Conservation (phyloP, 1,140 invertebrate species). For the Sycophila sp. region DNA sequence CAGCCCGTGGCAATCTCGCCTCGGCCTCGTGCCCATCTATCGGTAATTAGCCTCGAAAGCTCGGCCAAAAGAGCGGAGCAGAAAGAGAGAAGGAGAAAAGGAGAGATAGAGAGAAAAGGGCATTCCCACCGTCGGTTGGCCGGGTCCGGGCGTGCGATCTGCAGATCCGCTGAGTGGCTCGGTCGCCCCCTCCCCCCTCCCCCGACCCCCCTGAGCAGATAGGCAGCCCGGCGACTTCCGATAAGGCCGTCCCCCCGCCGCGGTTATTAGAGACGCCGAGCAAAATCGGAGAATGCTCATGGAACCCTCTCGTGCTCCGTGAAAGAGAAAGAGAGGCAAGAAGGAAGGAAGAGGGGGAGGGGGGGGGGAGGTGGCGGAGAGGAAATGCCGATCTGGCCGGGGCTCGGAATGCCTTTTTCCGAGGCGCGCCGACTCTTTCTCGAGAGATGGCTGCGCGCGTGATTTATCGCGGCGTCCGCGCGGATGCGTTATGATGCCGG, state of each 20-base stretch:
- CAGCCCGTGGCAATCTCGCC: too few relatives aligned
- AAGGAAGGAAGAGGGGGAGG: too few relatives aligned
- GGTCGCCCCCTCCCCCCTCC: background rate
- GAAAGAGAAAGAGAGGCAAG: background rate
- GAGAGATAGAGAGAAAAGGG: background rate
- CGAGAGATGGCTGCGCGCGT: too few relatives aligned
- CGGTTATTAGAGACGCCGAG: conserved; percentile 54
- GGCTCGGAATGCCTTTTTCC: conserved; percentile 12
- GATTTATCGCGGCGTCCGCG: too few relatives aligned
- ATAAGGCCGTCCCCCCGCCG: conserved; percentile 46
- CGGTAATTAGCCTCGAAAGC: too few relatives aligned
- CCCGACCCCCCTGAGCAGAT: background rate
- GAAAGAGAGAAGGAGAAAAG: background rate
- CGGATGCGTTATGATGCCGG: too few relatives aligned
- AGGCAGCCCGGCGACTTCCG: conserved; percentile 15
- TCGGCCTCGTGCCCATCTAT: too few relatives aligned
- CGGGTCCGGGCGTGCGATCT: background rate
- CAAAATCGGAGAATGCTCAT: conserved; percentile 50
- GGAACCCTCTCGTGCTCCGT: too few relatives aligned
- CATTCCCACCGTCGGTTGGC: too few relatives aligned
- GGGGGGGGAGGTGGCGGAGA: too few relatives aligned
- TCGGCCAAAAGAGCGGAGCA: too few relatives aligned
- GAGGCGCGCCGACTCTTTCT: too few relatives aligned
- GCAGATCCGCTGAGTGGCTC: background rate
- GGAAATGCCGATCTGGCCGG: conserved; percentile 23